These are phyloP conservation scores for Periophthalmodon schlosseri DNA, from an alignment of 2,113 vertebrate species.

Conservation along the genomic window DNA sequence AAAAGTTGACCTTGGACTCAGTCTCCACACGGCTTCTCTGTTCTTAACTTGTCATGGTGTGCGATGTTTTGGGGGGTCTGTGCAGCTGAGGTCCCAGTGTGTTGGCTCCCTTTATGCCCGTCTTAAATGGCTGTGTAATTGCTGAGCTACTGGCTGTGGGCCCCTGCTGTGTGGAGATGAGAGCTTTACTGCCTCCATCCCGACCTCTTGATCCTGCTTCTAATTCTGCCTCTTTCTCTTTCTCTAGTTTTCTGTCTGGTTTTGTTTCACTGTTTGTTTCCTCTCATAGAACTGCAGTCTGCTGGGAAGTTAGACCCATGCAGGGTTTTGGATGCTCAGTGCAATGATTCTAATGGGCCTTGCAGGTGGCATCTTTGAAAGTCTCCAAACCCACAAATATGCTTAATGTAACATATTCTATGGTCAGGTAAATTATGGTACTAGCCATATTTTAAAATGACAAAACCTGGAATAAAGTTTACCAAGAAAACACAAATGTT, in stretches of 20 bases:
- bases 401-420: neutral
- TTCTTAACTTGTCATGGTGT: slow-evolving; percentile 2
- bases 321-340: slow-evolving; percentile 42
- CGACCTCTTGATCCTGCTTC: slow-evolving; percentile 58
- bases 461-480: neutral
- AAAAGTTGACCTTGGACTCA: neutral
- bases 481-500: neutral
- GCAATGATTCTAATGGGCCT: slow-evolving; percentile 27
- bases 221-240: slow-evolving; percentile 47
- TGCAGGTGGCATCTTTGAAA: slow-evolving; percentile 71
- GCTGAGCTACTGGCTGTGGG: slow-evolving; percentile 56
- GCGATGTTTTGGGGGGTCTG: slow-evolving; percentile 14
- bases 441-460: neutral
- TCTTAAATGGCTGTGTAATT: slow-evolving; percentile 70
- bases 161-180: slow-evolving; percentile 63
- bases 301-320: slow-evolving; percentile 48
- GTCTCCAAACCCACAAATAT: neutral
- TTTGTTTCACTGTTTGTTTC: slow-evolving; percentile 16
- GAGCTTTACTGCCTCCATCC: slow-evolving; percentile 58
- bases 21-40: slow-evolving; percentile 8
- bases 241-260: slow-evolving; percentile 29
- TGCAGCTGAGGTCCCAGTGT: slow-evolving; percentile 28
- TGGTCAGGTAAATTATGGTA: neutral
- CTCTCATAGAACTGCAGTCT: slow-evolving; percentile 50
- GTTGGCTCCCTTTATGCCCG: slow-evolving; percentile 36